Base-by-base conservation (phyloP, 2,888 invertebrate species). In the Spodoptera exigua region DNA sequence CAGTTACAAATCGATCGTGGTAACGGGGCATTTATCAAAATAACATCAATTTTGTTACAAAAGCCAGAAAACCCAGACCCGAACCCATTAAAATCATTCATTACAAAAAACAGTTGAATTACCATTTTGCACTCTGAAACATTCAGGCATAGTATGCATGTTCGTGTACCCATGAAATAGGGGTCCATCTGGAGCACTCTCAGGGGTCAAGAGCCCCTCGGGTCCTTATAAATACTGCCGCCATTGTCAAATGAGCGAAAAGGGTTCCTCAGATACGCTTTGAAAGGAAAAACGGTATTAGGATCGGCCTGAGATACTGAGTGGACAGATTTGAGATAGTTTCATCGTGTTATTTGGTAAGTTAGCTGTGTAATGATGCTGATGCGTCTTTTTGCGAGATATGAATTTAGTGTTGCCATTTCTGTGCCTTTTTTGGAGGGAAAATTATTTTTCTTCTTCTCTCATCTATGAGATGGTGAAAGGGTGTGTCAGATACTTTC, bases 171-270 rank as follows among this genome's bases (percentile, higher is more conserved):
- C 27, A 46, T 37, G 27, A 27, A 66, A 66, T 71, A 46, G 35
- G 14, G 21, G 36, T 16, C 52, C 56, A 27, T 53, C 54, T 54
- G 16, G 12, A 74, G 57, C 13, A 21, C 41, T 32, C 37, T 58
- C 11, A 14, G 44, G 48, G 57, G 54, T 68, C 63, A 63, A 44
- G n/a, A 39, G 62, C 39, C 57, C 65, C 61, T 61, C 17, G 17
- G 32, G 34, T 48, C 44, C 62, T 41, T 49, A 55, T 39, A 62
- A 47, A 69, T 66, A 51, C 56, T 21, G 39, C 12, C 16, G 32
- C 39, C 46, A 70, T 70, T 70, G 71, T 67, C 14, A 36, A 64
- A 62, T 39, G 57, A 56, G 27, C 17, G 39, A 17, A 56, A 61
- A 57, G 41, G 47, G 47, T 52, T 17, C 46, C 43, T 39, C 27